A percentile compares a stretch with the other conserved stretches of the same genome.
Conservation (phyloP, 2,888 invertebrate species). For the Spodoptera exigua region DNA sequence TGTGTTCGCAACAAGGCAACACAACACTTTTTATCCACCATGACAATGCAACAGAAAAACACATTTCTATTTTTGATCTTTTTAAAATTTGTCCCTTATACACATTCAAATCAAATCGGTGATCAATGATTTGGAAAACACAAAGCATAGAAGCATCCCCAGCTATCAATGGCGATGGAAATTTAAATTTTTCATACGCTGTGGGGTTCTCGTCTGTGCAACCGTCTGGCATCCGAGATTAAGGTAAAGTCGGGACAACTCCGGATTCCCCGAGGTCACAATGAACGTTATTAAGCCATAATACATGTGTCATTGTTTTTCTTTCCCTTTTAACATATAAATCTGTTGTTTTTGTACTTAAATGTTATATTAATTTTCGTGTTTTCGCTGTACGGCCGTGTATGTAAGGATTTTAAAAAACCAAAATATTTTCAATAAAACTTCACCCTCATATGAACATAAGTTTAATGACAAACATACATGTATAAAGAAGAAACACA, state of each 20-base stretch:
- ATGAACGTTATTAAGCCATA: conserved; percentile 42
- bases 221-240: conserved; percentile 50
- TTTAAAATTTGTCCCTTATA: background rate
- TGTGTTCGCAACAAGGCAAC: no score
- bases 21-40: no score
- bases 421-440: no score
- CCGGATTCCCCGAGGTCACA: conserved; percentile 47
- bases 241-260: conserved; percentile 36
- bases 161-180: conserved; percentile 33
- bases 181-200: conserved; percentile 30
- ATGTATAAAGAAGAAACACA: no score
- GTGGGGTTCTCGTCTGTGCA: conserved; percentile 46
- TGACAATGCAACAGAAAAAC: no score
- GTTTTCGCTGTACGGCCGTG: no score
- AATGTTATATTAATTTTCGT: background rate
- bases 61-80: no score
- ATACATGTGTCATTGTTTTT: conserved; percentile 19
- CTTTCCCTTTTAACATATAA: no score
- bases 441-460: no score
- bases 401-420: no score
- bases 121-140: conserved; percentile 4
- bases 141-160: background rate
- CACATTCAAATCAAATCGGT: background rate
- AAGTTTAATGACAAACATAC: no score
- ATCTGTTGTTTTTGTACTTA: conserved; percentile 10